These are phyloP conservation scores for Sesamia nonagrioides DNA, from an alignment of 1,140 invertebrate genomes.

Conservation along the genomic window DNA sequence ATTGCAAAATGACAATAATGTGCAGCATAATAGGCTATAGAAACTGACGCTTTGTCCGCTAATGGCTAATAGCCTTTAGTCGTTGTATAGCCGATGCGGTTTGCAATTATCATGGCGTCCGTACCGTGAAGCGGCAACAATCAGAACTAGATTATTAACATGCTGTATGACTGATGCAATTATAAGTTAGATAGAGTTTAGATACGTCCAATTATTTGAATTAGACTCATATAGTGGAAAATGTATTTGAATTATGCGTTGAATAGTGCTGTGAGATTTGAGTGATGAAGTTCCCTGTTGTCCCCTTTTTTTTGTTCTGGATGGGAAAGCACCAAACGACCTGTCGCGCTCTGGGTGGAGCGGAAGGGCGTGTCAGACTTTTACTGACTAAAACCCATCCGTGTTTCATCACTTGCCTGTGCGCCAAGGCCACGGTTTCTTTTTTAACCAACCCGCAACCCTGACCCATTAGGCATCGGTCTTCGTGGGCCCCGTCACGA, in stretches of 20 bases:
- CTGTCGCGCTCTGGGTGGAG: no score
- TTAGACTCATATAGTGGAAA: neutral
- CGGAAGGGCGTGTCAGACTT: no score
- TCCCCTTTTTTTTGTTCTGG: no score
- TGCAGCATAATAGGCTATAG: constrained; percentile 32
- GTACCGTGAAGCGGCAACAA: constrained; percentile 55
- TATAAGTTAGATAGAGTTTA: constrained; percentile 8
- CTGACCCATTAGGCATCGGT: no score
- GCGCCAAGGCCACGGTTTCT: no score
- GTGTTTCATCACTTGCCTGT: no score
- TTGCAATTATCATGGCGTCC: constrained; percentile 47
- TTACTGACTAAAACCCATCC: no score
- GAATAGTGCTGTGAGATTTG: neutral
- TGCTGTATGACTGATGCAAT: constrained; percentile 41
- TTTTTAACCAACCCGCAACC: no score
- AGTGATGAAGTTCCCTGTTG: neutral
- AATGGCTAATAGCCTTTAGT: constrained; percentile 42
- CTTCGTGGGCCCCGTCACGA: no score
- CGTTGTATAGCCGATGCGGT: constrained; percentile 15
- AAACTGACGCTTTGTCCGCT: constrained; percentile 32
- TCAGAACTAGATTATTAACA: constrained; percentile 49
- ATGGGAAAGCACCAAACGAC: no score
- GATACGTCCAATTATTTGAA: neutral
- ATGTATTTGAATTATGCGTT: constrained; percentile 3
- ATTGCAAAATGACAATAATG: constrained; percentile 40